Conservation (phyloP, 1,140 invertebrate species). For the Onthophagus taurus region DNA sequence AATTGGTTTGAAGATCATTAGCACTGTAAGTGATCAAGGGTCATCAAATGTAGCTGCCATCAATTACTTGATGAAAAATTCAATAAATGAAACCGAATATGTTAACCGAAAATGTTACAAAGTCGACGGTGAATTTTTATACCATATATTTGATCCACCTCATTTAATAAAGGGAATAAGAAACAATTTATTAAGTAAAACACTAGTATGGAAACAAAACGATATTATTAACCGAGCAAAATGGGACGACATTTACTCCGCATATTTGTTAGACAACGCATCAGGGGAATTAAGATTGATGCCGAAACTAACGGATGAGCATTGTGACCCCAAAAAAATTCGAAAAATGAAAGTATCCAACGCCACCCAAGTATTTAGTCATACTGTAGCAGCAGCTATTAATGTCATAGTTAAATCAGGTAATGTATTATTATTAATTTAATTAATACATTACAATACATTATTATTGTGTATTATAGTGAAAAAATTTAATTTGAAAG, state of each 20-base stretch:
- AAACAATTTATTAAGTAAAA: conserved; percentile 27
- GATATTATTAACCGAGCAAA: neutral
- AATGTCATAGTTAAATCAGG: no score
- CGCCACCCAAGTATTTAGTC: conserved; percentile 26
- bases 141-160: conserved; percentile 26
- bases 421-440: no score
- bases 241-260: neutral
- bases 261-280: conserved; percentile 2
- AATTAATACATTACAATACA: no score
- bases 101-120: neutral
- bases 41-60: conserved; percentile 23
- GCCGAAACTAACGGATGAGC: conserved; percentile 25
- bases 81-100: neutral
- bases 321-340: conserved; percentile 19
- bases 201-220: conserved; percentile 15
- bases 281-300: conserved; percentile 7
- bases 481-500: no score
- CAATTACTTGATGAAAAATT: conserved; percentile 16
- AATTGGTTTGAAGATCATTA: conserved; percentile 24
- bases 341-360: conserved; percentile 27
- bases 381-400: conserved; percentile 21
- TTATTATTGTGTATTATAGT: no score
- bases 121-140: conserved; percentile 12
- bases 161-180: conserved; percentile 26
- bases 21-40: conserved; percentile 29